A percentile compares a stretch with the other conserved stretches of the same genome.
Conservation (phyloP, 2,888 invertebrate genomes). For the Caenorhabditis doughertyi region DNA sequence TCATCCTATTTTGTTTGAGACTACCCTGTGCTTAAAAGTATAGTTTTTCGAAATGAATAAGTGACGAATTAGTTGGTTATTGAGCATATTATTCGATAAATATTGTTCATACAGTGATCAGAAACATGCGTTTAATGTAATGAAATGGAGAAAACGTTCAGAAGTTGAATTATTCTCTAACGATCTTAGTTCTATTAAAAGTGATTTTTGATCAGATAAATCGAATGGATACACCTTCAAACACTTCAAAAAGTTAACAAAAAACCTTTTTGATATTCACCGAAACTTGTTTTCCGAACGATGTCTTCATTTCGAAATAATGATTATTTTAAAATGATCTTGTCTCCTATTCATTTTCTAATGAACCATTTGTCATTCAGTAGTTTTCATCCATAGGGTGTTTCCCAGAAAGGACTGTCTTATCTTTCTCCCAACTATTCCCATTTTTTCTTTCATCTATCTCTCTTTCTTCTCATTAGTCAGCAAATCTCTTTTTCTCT, state of each 20-base stretch:
- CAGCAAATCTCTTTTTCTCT: conserved; percentile 31
- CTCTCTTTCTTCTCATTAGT: conserved; percentile 33
- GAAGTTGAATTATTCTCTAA: no score
- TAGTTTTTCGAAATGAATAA: no score
- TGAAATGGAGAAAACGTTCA: no score
- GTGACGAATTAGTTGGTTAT: no score
- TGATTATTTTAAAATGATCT: conserved; percentile 3
- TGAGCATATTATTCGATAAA: no score
- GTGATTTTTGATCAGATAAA: conserved; percentile 41
- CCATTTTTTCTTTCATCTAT: neutral
- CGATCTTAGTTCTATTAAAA: neutral
- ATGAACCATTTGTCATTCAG: conserved; percentile 28
- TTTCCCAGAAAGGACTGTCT: conserved; percentile 28
- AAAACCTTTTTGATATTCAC: conserved; percentile 13
- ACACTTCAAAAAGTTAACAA: neutral
- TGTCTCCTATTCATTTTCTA: conserved; percentile 9
- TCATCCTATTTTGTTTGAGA: no score
- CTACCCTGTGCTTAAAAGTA: no score
- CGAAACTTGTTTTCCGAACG: conserved; percentile 33
- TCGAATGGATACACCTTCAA: neutral
- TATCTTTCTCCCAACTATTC: conserved; percentile 12
- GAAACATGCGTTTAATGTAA: no score
- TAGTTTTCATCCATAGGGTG: conserved; percentile 45
- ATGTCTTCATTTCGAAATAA: conserved; percentile 17
- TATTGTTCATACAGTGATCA: no score